Evolutionary conservation across 2,888 invertebrate genomes (phyloP).

Genomic region (Orchesellides sinensis): DNA sequence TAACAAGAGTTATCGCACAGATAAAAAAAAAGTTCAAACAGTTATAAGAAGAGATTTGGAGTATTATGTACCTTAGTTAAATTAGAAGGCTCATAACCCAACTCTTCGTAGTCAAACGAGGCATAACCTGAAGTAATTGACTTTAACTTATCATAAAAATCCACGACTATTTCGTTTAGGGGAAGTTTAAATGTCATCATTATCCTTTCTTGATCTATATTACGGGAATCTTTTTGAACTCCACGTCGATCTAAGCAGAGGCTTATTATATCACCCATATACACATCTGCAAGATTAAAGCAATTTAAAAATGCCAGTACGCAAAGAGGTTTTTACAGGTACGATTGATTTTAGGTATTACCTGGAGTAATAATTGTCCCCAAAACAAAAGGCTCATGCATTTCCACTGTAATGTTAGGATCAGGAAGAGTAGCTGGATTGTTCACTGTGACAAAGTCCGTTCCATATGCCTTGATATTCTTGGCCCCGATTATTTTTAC

Average conservation of each 20-base stretch:
- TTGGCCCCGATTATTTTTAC: slow-evolving; percentile 86
- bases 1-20: too few species aligned
- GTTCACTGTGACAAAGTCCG: slow-evolving; percentile 82
- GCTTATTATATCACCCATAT: slow-evolving; percentile 84
- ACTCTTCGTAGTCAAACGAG: slow-evolving; percentile 94
- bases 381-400: slow-evolving; percentile 90
- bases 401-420: slow-evolving; percentile 83
- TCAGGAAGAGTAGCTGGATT: slow-evolving; percentile 88
- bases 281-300: slow-evolving; percentile 79
- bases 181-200: slow-evolving; percentile 91
- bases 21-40: slow-evolving; percentile 23
- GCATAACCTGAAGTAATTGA: slow-evolving; percentile 95
- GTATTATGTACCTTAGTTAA: too few species aligned
- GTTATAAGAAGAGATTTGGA: slow-evolving; percentile 78
- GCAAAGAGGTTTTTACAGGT: not conserved
- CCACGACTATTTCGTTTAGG: slow-evolving; percentile 94
- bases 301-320: not conserved
- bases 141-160: slow-evolving; percentile 96
- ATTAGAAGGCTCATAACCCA: slow-evolving; percentile 86
- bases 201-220: slow-evolving; percentile 89
- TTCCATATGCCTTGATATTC: slow-evolving; percentile 81
- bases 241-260: slow-evolving; percentile 88
- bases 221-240: slow-evolving; percentile 82
- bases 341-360: too few species aligned
- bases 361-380: slow-evolving; percentile 93